Percentiles rank a stretch among this genome's conserved stretches.
These are phyloP conservation scores for Paracentrotus lividus DNA, from an alignment of 53 echinoderm and acorn worm species.

Conservation along the genomic window DNA sequence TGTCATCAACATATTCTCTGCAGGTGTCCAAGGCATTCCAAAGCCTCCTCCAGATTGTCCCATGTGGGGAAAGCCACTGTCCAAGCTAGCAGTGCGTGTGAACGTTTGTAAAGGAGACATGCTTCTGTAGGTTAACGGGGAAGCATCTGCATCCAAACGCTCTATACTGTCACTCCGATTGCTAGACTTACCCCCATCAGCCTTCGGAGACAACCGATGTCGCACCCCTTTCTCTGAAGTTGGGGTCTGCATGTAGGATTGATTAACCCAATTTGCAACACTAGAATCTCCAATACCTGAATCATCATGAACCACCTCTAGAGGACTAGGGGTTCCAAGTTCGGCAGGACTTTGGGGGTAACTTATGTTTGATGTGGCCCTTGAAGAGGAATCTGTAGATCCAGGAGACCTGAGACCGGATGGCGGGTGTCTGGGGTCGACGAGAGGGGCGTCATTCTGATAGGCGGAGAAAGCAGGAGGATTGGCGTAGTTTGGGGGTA, in stretches of 20 bases:
- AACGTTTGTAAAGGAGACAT: conserved; percentile 72
- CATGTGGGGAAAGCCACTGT: conserved; percentile 72
- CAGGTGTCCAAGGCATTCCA: conserved; percentile 80
- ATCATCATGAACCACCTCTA: conserved; percentile 59
- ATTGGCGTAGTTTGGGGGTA: conserved; percentile 41
- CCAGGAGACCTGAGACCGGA: conserved; percentile 63
- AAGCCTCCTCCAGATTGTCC: conserved; percentile 39
- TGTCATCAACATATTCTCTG: conserved; percentile 89
- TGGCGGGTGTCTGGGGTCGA: conserved; percentile 49
- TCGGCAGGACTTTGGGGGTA: conserved; percentile 67
- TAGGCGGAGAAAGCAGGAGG: conserved; percentile 59
- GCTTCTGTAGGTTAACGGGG: conserved; percentile 63
- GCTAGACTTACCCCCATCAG: neutral
- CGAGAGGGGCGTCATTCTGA: neutral
- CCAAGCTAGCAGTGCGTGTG: conserved; percentile 86
- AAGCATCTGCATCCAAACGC: conserved; percentile 65
- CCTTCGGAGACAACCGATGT: conserved; percentile 40
- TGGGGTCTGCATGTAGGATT: conserved; percentile 72
- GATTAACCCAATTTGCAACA: conserved; percentile 92
- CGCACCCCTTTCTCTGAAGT: conserved; percentile 17
- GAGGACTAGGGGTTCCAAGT: conserved; percentile 51
- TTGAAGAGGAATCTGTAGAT: conserved; percentile 72
- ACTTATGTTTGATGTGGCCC: conserved; percentile 67
- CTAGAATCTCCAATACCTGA: conserved; percentile 66
- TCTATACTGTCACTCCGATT: conserved; percentile 49